phyloP scores from a whole-genome alignment of 2,113 vertebrate genomes.

The Gnathonemus longibarbis region DNA sequence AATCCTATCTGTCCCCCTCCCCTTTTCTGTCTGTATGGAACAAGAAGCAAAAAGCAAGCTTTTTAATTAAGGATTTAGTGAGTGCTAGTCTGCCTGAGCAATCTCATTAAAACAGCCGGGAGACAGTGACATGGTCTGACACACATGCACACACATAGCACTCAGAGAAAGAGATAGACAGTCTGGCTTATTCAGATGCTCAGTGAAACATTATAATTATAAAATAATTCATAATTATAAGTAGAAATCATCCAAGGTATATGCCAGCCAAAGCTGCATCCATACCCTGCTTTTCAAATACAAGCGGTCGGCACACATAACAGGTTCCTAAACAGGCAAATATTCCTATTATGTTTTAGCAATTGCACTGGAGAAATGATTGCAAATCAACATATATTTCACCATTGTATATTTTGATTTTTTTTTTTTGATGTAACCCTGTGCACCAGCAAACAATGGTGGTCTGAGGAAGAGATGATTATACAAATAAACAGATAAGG shows the following conservation, averaged over 20 bases:
- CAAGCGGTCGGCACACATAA: neutral
- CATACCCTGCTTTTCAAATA: neutral
- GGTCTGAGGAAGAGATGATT: neutral
- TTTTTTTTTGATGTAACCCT: neutral
- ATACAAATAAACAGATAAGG: neutral
- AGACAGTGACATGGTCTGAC: conserved; percentile 27
- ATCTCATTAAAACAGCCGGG: conserved; percentile 23
- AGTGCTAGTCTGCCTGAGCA: conserved; percentile 19
- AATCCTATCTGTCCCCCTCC: neutral
- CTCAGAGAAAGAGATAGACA: neutral
- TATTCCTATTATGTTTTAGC: neutral
- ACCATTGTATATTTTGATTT: neutral
- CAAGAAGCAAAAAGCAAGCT: neutral
- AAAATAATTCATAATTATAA: neutral
- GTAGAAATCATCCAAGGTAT: neutral
- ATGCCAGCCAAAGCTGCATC: neutral
- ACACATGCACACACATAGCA: conserved; percentile 28
- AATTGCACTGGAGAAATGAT: neutral
- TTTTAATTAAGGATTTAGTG: conserved; percentile 30
- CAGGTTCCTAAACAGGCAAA: neutral
- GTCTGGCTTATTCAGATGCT: neutral
- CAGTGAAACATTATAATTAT: neutral
- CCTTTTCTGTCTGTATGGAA: neutral
- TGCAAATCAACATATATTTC: neutral
- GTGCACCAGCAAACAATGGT: neutral